Evolutionary conservation across 2,888 invertebrate genomes (phyloP).

Genomic region (Drosophila sordidapex): DNA sequence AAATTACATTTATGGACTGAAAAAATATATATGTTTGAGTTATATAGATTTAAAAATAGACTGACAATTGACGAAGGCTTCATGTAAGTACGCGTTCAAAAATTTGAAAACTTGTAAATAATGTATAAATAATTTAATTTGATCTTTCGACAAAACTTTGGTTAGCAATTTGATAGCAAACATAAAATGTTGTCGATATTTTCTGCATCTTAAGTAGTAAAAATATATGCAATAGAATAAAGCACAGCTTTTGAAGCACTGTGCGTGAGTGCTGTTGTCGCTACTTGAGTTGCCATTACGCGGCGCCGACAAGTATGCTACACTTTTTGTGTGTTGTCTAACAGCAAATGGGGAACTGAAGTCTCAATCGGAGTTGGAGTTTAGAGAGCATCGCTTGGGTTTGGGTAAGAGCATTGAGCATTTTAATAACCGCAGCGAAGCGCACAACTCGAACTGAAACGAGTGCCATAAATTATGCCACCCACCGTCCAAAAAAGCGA

Average conservation of each 20-base stretch:
- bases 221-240: neutral
- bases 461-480: slow-evolving; percentile 79
- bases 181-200: neutral
- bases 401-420: slow-evolving; percentile 77
- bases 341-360: slow-evolving; percentile 45
- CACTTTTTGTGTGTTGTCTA: slow-evolving; percentile 68
- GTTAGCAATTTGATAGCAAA: neutral
- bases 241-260: slow-evolving; percentile 17
- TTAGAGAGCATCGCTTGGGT: slow-evolving; percentile 29
- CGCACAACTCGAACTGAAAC: slow-evolving; percentile 46
- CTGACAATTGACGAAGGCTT: accelerated
- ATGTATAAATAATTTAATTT: neutral
- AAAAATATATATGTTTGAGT: neutral
- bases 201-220: too few relatives aligned
- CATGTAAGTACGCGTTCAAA: too few relatives aligned
- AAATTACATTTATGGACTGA: neutral
- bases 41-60: neutral
- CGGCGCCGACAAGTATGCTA: slow-evolving; percentile 73
- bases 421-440: slow-evolving; percentile 77
- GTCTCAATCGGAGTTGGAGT: slow-evolving; percentile 23
- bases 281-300: slow-evolving; percentile 75
- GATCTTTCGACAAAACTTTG: neutral
- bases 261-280: slow-evolving; percentile 40
- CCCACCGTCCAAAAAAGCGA: slow-evolving; percentile 60
- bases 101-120: neutral